Evolutionary conservation across 2,888 invertebrate genomes (phyloP).

Genomic region (Arrhopalites spinosus): DNA sequence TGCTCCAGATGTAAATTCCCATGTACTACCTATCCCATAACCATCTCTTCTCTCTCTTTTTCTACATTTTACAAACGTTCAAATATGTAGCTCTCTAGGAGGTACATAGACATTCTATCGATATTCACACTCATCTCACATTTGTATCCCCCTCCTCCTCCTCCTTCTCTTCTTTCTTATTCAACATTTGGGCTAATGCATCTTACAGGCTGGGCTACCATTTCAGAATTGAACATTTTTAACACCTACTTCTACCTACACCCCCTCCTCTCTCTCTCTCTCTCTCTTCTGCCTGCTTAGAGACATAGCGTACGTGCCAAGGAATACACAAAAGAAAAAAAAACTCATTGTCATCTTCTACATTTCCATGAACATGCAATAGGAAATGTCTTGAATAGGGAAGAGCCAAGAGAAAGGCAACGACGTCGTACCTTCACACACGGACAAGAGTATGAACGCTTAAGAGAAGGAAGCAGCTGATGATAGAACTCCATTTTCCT

Average conservation of each 20-base stretch:
- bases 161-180: too few species aligned
- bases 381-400: background rate
- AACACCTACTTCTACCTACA: background rate
- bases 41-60: background rate
- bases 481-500: constrained; percentile 22
- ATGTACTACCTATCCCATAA: background rate
- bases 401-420: background rate
- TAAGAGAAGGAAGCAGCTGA: background rate
- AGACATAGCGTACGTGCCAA: background rate
- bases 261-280: background rate
- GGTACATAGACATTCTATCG: too few species aligned
- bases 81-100: too few species aligned
- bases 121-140: background rate
- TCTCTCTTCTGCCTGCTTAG: background rate
- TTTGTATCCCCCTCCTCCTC: background rate
- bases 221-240: background rate
- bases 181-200: too few species aligned
- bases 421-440: background rate
- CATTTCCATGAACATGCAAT: too few species aligned
- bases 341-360: background rate
- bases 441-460: background rate
- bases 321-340: background rate
- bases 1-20: background rate
- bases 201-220: background rate
- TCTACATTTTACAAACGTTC: background rate